phyloP scores from a whole-genome alignment of 2,888 invertebrate species.

The Pandemis cinnamomeana region DNA sequence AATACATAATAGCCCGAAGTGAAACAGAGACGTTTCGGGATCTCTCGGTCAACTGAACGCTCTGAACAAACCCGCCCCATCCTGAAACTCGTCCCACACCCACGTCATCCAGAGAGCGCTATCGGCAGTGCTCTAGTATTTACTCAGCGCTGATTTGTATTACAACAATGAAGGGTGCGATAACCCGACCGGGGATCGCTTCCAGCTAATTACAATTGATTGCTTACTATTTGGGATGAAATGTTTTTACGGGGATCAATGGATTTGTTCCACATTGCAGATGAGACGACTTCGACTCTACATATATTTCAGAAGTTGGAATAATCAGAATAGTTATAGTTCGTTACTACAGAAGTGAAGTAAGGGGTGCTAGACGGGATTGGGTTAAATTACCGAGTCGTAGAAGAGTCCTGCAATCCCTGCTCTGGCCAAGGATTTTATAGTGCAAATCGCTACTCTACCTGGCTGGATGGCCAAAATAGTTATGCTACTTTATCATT shows the following conservation, averaged over 20 bases:
- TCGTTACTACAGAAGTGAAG: too few species aligned
- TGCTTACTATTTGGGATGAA: constrained; percentile 8
- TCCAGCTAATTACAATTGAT: constrained; percentile 32
- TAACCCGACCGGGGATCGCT: constrained; percentile 59
- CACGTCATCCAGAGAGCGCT: constrained; percentile 53
- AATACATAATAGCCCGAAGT: too few species aligned
- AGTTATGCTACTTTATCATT: too few species aligned
- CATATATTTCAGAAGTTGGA: too few species aligned
- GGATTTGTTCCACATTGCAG: not conserved
- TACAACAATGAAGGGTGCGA: constrained; percentile 62
- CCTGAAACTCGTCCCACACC: constrained; percentile 44
- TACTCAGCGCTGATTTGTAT: constrained; percentile 72
- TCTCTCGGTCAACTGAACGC: not conserved
- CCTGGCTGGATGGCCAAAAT: too few species aligned
- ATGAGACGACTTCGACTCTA: not conserved
- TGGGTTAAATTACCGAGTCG: too few species aligned
- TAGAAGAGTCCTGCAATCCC: too few species aligned
- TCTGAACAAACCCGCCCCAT: constrained; percentile 42
- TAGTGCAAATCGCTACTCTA: too few species aligned
- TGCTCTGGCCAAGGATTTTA: too few species aligned
- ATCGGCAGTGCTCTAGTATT: constrained; percentile 68
- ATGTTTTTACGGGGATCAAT: constrained; percentile 1
- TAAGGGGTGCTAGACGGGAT: too few species aligned
- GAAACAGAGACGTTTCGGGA: too few species aligned
- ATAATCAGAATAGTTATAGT: too few species aligned